Percentiles rank a stretch among this genome's conserved stretches.
Conservation (phyloP, 2,888 invertebrate species). For the Ligdia adustata region DNA sequence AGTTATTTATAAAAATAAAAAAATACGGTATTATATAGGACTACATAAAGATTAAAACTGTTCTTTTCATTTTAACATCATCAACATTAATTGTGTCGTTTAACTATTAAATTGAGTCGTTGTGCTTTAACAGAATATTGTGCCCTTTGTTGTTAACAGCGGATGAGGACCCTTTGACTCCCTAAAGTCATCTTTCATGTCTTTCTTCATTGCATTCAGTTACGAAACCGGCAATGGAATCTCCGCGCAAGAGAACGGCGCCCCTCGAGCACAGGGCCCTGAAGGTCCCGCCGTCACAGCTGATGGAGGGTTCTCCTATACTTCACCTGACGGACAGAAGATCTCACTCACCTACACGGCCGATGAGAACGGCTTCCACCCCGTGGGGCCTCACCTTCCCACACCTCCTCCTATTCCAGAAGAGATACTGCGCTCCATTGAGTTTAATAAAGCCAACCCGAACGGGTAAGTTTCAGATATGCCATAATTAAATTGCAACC, state of each 20-base stretch:
- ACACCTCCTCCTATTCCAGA: slow-evolving; percentile 82
- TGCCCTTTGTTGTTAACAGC: too few species aligned
- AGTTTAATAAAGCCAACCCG: slow-evolving; percentile 75
- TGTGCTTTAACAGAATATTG: too few species aligned
- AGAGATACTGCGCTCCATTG: slow-evolving; percentile 80
- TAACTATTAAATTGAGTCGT: too few species aligned
- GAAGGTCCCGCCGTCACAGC: slow-evolving; percentile 83
- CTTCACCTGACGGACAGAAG: slow-evolving; percentile 86
- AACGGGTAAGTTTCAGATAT: slow-evolving; percentile 73
- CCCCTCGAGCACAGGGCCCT: slow-evolving; percentile 81
- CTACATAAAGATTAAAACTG: too few species aligned
- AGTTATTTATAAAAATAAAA: too few species aligned
- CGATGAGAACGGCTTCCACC: slow-evolving; percentile 89
- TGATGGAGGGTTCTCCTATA: slow-evolving; percentile 87
- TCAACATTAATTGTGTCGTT: too few species aligned
- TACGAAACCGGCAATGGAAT: slow-evolving; percentile 89
- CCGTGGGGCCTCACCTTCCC: slow-evolving; percentile 85
- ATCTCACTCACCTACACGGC: slow-evolving; percentile 87
- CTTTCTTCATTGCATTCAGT: slow-evolving; percentile 51
- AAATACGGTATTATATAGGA: too few species aligned
- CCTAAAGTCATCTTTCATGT: too few species aligned
- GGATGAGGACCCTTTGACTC: too few species aligned
- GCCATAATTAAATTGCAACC: too few species aligned
- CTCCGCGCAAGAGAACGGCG: slow-evolving; percentile 83
- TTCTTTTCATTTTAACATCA: too few species aligned